These are phyloP conservation scores for Solea solea DNA, from an alignment of 2,113 vertebrate species.

Conservation along the genomic window DNA sequence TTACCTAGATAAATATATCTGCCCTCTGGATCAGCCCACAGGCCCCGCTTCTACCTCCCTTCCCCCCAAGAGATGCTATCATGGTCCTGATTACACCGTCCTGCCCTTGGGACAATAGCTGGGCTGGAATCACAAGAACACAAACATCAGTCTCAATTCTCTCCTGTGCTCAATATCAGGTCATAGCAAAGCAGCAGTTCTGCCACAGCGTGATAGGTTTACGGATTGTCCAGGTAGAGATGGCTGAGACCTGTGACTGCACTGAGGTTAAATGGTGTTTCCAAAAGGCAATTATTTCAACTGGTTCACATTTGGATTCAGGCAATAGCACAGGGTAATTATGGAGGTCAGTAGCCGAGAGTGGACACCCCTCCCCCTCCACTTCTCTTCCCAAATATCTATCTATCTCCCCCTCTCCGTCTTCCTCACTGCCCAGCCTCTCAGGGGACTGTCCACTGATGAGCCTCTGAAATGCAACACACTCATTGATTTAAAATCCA, in stretches of 20 bases:
- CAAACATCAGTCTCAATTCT: constrained; percentile 80
- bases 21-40: constrained; percentile 73
- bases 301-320: constrained; percentile 80
- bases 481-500: constrained; percentile 79
- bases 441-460: constrained; percentile 74
- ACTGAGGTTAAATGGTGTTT: constrained; percentile 64
- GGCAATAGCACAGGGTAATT: constrained; percentile 77
- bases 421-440: constrained; percentile 47
- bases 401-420: constrained; percentile 47
- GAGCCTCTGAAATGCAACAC: constrained; percentile 78
- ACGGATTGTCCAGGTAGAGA: constrained; percentile 39
- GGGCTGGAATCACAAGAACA: constrained; percentile 72
- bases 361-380: constrained; percentile 35
- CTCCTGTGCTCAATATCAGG: constrained; percentile 68
- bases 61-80: constrained; percentile 77
- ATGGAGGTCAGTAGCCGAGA: constrained; percentile 76
- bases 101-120: constrained; percentile 73
- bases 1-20: constrained; percentile 81
- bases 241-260: constrained; percentile 51
- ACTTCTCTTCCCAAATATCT: constrained; percentile 35
- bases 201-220: constrained; percentile 40
- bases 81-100: constrained; percentile 77
- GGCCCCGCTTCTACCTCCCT: constrained; percentile 52
- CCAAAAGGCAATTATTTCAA: constrained; percentile 80
- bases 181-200: constrained; percentile 35